Base-by-base conservation (phyloP, 2,797 vertebrate species). In the Paratrypauchen microcephalus region DNA sequence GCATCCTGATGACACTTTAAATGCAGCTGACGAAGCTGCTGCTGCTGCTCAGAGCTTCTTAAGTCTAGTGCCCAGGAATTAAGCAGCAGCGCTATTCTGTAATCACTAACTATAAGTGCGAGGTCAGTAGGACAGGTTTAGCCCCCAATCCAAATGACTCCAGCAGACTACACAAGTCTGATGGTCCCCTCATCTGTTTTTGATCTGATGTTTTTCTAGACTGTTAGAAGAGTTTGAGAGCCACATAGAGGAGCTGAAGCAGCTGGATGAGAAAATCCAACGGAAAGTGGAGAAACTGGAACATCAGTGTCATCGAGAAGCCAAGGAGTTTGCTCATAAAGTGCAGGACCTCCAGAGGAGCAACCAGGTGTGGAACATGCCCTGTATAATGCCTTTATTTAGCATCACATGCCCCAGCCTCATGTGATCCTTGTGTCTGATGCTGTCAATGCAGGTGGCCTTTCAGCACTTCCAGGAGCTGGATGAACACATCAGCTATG, bases 391-490 rank as follows among this genome's bases (percentile, higher is more conserved):
- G 36, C 13, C 9, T 54, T 57, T 32, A 12, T 55, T 60, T 58
- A 3, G 1, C 70, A 0, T 50, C 23, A 15, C 70, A 9, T 57
- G 3, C 21, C 21, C 23, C 54, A 56, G 21, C 4, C 9, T 56
- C 54, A 28, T 57, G 15, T 28, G 24, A 18, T 28, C 24, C 13
- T 26, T 15, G 6, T 18, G 55, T 28, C 5, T 57, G 55, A 26
- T 61, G 67, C 18, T 75, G 3, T 84, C 41, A 70, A 59, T 74
- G 39, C 88, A 99, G 98, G 95, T 99, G 89, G 98, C 98, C 81
- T 99, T 99, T 85, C 97, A 98, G 85, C 98, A 99, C 90, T 99
- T 99, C 88, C 98, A 99, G 89, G 98, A 99, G 80, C 92, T 99
- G 5, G 98, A 99, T 82, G 98, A 99, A 82, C 98, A 99, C 81